Evolutionary conservation across 2,113 vertebrate species (phyloP), one percentile per base, ranked within the genome.

Genomic region (Festucalex cinctus): DNA sequence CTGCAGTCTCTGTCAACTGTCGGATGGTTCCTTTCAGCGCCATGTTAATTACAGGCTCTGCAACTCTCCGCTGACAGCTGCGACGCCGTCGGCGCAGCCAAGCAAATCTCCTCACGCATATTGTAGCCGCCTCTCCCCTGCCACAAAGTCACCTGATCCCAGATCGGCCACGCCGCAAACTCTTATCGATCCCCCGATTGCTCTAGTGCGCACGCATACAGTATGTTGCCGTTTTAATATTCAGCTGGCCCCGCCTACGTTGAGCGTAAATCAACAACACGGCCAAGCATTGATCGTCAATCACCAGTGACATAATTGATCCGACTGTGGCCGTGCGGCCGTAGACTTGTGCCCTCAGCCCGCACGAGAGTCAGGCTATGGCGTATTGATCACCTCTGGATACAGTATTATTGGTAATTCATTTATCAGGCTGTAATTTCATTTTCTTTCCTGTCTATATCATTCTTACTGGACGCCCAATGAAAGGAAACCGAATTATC

Each of bases 401-500:
- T 86, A 84, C 76, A 86, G 80, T 87, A 88, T 89, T 88, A 89
- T 89, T 88, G 85, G 86, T 85, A 85, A 88, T 88, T 88, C 74
- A 89, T 90, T 85, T 87, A 88, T 88, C 81, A 78, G 82, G 70
- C 71, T 86, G 85, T 89, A 89, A 90, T 89, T 91, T 88, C 78
- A 91, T 90, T 91, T 87, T 84, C 82, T 84, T 83, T 80, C 41
- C 77, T 84, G 83, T 87, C 84, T 80, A 77, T 88, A 76, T 57
- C 39, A 74, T 85, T 86, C 86, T 87, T 87, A 83, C 83, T 85
- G 83, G 81, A 88, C 86, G 67, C 66, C 70, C 77, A 71, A 59
- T 43, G 43, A 49, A 74, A 75, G 63, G 73, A 82, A 87, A 85
- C 76, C 75, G 70, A 74, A 77, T 83, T 86, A 88, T 76, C 79